These are phyloP conservation scores for Burhinus bistriatus DNA, from an alignment of 2,113 vertebrate genomes.

Conservation along the genomic window DNA sequence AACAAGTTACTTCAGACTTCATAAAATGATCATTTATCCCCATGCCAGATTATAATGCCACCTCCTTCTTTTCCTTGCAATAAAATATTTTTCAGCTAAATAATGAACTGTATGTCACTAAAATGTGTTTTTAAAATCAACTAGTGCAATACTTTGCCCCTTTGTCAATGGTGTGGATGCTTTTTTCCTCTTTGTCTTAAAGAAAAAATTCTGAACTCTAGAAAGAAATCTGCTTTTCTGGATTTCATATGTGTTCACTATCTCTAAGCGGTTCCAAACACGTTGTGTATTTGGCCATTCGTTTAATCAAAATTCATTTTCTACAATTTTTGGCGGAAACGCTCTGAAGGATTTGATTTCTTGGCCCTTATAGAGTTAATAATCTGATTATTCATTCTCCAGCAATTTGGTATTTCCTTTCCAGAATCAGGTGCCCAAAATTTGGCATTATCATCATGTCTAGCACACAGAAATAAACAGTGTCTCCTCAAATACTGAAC, in stretches of 20 bases:
- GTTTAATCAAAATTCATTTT: neutral
- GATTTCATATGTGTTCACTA: neutral
- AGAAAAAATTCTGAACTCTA: neutral
- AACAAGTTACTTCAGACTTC: neutral
- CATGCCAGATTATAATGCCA: neutral
- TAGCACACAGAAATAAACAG: neutral
- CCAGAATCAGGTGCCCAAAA: neutral
- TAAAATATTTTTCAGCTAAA: neutral
- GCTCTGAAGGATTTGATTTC: neutral
- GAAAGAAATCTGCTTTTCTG: neutral
- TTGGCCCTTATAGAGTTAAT: neutral
- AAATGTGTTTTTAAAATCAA: neutral
- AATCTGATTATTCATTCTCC: neutral
- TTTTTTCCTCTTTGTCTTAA: neutral
- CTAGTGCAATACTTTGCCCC: neutral
- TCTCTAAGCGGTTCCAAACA: neutral
- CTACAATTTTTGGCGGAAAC: neutral
- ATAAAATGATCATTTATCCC: neutral
- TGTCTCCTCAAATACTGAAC: neutral
- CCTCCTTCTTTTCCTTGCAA: neutral
- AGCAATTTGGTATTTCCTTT: neutral
- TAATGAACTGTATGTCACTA: neutral
- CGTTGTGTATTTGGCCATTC: neutral
- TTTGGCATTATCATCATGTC: neutral
- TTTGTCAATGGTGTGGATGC: neutral